These are phyloP conservation scores for Cydia pomonella DNA, from an alignment of 1,140 invertebrate genomes.

Conservation along the genomic window DNA sequence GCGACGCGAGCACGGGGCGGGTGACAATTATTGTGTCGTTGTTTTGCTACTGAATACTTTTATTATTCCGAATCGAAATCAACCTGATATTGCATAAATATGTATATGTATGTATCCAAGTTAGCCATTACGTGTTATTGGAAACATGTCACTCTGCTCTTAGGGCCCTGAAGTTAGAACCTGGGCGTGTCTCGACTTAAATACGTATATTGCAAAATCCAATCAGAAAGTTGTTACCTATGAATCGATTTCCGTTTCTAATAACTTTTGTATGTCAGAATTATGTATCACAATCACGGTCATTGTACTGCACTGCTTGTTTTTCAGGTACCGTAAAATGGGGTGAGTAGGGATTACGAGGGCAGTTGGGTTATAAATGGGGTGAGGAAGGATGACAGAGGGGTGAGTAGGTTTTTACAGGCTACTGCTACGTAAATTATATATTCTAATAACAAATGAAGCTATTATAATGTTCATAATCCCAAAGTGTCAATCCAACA, in stretches of 20 bases:
- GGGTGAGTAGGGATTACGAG: no score
- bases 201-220: constrained; percentile 27
- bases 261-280: constrained; percentile 3
- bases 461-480: no score
- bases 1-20: constrained; percentile 35
- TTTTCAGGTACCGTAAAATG: no score
- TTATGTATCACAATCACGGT: not conserved
- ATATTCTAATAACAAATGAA: no score
- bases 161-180: constrained; percentile 29
- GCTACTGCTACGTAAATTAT: no score
- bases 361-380: no score
- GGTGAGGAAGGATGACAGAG: no score
- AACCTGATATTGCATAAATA: constrained; percentile 35
- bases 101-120: constrained; percentile 34
- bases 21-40: constrained; percentile 51
- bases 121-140: constrained; percentile 25
- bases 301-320: not conserved
- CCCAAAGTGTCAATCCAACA: no score
- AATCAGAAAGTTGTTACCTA: constrained; percentile 22
- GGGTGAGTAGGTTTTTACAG: no score
- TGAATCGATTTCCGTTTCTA: constrained; percentile 32
- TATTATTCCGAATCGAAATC: constrained; percentile 43
- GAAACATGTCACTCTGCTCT: constrained; percentile 31
- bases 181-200: constrained; percentile 29
- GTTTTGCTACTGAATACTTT: constrained; percentile 46